Evolutionary conservation across 2,888 invertebrate species (phyloP).

Genomic region (Ommatoiulus sabulosus): DNA sequence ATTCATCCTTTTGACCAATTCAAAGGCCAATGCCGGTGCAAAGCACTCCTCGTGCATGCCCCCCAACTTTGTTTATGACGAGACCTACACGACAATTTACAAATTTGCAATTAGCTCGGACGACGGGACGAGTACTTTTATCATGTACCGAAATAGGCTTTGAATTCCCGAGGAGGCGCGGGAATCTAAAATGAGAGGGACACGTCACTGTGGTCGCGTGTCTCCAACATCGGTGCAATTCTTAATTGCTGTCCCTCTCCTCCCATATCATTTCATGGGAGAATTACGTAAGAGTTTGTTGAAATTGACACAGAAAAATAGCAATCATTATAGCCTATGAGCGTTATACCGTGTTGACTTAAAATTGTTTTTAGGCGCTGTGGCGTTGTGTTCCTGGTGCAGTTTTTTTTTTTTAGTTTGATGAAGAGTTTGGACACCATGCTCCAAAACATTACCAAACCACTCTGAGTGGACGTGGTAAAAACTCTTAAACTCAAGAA

Average conservation of each 20-base stretch:
- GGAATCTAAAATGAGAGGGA: background rate
- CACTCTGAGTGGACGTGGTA: too few relatives aligned
- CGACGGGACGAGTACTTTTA: background rate
- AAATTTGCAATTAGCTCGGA: background rate
- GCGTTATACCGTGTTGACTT: too few relatives aligned
- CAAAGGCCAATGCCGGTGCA: background rate
- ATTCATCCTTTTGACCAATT: background rate
- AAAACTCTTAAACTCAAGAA: too few relatives aligned
- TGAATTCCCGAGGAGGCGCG: background rate
- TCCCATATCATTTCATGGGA: background rate
- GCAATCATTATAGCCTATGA: too few relatives aligned
- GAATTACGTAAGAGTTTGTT: background rate
- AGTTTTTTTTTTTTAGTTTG: too few relatives aligned
- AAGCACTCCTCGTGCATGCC: background rate
- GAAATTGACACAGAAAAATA: too few relatives aligned
- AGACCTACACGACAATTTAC: background rate
- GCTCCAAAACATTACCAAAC: too few relatives aligned
- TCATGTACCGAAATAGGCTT: background rate
- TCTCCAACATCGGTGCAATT: background rate
- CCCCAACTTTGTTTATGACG: slow-evolving; percentile 31
- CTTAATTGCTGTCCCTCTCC: background rate
- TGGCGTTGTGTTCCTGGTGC: too few relatives aligned
- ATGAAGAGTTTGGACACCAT: too few relatives aligned
- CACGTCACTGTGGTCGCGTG: background rate
- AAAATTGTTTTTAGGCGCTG: too few relatives aligned